Conservation (phyloP, 2,113 vertebrate species). For the Gnathonemus longibarbis region DNA sequence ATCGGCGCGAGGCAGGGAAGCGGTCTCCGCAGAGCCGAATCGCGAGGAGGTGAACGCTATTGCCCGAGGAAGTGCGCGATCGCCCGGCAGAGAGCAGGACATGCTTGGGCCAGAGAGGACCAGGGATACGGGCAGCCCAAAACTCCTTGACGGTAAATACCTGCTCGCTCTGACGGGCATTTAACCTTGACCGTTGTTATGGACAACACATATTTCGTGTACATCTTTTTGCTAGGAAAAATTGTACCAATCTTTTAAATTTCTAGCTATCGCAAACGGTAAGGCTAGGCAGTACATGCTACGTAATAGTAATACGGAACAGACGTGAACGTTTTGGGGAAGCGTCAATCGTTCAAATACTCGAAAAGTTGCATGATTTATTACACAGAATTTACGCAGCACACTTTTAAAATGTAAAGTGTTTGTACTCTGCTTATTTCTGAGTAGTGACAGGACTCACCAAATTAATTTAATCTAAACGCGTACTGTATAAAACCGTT, state of each 20-base stretch:
- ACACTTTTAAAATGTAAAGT: neutral
- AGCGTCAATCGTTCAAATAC: neutral
- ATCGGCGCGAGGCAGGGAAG: constrained; percentile 75
- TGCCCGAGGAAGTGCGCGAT: constrained; percentile 67
- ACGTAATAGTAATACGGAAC: neutral
- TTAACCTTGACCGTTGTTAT: neutral
- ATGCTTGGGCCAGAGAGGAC: constrained; percentile 78
- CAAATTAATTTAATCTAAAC: neutral
- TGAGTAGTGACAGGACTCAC: neutral
- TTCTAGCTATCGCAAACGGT: neutral
- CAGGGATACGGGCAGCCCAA: constrained; percentile 79
- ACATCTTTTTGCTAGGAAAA: constrained; percentile 6
- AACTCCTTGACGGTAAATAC: constrained; percentile 83
- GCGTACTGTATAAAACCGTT: neutral
- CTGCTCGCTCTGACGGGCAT: constrained; percentile 2
- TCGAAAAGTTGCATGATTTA: constrained; percentile 3
- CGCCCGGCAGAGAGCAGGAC: constrained; percentile 81
- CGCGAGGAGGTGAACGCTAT: constrained; percentile 74
- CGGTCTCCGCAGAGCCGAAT: constrained; percentile 63
- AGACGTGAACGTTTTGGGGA: neutral
- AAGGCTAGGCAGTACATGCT: neutral
- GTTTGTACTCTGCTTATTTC: neutral
- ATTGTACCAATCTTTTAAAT: neutral
- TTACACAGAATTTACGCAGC: neutral
- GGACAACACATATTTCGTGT: neutral